These are phyloP conservation scores for Danio aesculapii DNA, from an alignment of 2,797 vertebrate species.

Conservation along the genomic window DNA sequence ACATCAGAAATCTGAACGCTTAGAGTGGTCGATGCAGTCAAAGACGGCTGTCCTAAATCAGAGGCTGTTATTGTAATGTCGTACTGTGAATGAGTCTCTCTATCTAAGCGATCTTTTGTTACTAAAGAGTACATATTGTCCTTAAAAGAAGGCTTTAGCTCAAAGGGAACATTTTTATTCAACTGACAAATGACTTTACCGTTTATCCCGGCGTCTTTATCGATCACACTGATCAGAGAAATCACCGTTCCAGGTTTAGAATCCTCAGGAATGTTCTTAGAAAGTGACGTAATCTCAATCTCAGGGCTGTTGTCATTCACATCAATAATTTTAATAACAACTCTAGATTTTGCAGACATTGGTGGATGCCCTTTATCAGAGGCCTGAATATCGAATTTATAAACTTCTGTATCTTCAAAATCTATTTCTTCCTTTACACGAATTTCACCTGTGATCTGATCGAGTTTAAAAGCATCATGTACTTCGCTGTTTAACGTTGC, in stretches of 20 bases:
- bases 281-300: constrained; percentile 74
- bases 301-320: constrained; percentile 75
- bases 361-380: constrained; percentile 71
- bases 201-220: constrained; percentile 72
- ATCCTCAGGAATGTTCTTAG: constrained; percentile 68
- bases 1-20: constrained; percentile 73
- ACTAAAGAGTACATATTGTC: constrained; percentile 77
- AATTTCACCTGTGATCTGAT: constrained; percentile 68
- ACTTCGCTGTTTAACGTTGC: constrained; percentile 53
- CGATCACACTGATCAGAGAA: constrained; percentile 71
- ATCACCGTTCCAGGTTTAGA: constrained; percentile 71
- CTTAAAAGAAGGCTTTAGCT: constrained; percentile 69
- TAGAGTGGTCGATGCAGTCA: constrained; percentile 66
- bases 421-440: constrained; percentile 65
- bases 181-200: constrained; percentile 73
- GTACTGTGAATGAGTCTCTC: constrained; percentile 68
- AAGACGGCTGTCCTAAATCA: constrained; percentile 70
- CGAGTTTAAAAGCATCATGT: constrained; percentile 65
- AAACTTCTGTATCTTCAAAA: constrained; percentile 67
- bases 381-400: constrained; percentile 69
- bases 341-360: constrained; percentile 53
- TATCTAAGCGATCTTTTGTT: constrained; percentile 67
- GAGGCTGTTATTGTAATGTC: constrained; percentile 68
- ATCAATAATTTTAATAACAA: constrained; percentile 73
- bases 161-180: constrained; percentile 66